These are phyloP conservation scores for Gastrophysa polygoni DNA, from an alignment of 2,888 invertebrate genomes.

Conservation along the genomic window DNA sequence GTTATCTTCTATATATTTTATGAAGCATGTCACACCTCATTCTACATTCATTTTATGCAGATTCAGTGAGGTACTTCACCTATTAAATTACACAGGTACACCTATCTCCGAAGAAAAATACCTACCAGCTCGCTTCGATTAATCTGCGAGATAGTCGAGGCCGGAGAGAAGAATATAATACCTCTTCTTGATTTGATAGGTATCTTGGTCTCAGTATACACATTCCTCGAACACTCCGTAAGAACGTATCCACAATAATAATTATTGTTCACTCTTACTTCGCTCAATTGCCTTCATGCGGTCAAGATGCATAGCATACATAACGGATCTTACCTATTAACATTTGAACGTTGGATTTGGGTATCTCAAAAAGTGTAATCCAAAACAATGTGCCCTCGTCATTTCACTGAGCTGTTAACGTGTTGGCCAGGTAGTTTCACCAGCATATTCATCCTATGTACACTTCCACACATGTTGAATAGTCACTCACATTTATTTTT, in stretches of 20 bases:
- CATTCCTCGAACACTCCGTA: too few relatives aligned
- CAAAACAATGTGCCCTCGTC: constrained; percentile 25
- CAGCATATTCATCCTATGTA: neutral
- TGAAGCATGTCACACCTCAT: constrained; percentile 16
- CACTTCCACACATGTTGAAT: constrained; percentile 18
- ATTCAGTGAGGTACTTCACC: neutral
- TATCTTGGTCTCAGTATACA: too few relatives aligned
- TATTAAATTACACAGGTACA: constrained; percentile 1
- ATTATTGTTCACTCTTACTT: too few relatives aligned
- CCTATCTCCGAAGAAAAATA: neutral
- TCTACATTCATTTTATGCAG: neutral
- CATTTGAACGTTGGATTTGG: constrained; percentile 40
- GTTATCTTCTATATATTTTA: too few relatives aligned
- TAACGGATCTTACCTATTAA: constrained; percentile 38
- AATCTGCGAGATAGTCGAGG: neutral
- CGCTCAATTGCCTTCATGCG: neutral
- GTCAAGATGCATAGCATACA: constrained; percentile 19
- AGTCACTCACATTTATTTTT: constrained; percentile 6
- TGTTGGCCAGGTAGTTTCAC: neutral
- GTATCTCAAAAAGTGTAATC: constrained; percentile 33
- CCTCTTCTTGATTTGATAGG: too few relatives aligned
- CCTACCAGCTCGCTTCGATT: neutral
- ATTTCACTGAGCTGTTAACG: constrained; percentile 28
- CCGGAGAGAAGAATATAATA: neutral
- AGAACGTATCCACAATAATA: too few relatives aligned